Base-by-base conservation (phyloP, 2,797 vertebrate genomes). In the Chaetodon trifasciatus region DNA sequence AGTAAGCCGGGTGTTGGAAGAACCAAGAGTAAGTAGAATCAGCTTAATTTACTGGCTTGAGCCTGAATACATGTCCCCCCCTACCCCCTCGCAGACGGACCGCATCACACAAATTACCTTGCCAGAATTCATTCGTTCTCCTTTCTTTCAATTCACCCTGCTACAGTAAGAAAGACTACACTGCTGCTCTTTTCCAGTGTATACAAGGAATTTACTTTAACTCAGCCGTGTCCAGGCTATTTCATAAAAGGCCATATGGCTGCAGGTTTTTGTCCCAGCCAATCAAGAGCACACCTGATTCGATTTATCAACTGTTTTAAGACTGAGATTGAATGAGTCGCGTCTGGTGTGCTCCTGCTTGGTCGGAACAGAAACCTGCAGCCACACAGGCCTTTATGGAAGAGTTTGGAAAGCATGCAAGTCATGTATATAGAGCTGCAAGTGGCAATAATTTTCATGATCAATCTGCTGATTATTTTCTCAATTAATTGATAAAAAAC, bases 21-120 rank as follows among this genome's bases (percentile, higher is more conserved):
- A 69, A 82, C 42, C 37, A 15, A 74, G 68, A 78, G 73, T 75
- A 77, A 82, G 67, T 69, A 61, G 70, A 83, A 91, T 85, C 39
- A 32, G 63, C 68, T 70, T 78, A 72, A 83, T 85, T 86, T 78
- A 83, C 42, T 61, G 50, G 52, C 64, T 68, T 52, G 37, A 58
- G 44, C 71, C 79, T 70, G 76, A 81, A 86, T 74, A 70, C 6
- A 3, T 71, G 55, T 57, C 37, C 65, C 47, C 24, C 16, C 46
- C 23, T 15, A n/a, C 70, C 50, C 10, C 44, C 80, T 68, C 52
- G 39, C 68, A 71, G 52, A 52, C 70, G 74, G 35, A 85, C 37
- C 82, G 75, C 71, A 63, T 13, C 46, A 58, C 56, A 75, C 67
- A 75, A 85, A 85, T 64, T 47, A 66, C 46, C 58, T 74, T 75